Conservation (phyloP, 2,113 vertebrate species). For the Ailuropoda melanoleuca region DNA sequence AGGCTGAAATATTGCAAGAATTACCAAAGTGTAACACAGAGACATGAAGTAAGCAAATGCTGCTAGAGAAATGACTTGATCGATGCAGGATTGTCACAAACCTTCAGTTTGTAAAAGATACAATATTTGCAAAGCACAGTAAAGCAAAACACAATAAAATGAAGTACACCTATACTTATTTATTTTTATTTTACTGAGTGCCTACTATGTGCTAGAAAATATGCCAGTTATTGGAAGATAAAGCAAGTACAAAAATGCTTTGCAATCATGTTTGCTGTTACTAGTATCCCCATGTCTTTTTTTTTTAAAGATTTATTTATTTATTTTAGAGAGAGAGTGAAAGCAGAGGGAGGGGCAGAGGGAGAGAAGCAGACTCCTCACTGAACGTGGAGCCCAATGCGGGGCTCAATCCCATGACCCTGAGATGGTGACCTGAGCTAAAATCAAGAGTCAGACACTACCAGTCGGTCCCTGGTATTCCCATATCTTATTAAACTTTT, state of each 20-base stretch:
- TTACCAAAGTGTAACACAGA: background rate
- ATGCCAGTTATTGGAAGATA: slow-evolving; percentile 17
- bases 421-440: background rate
- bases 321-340: background rate
- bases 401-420: background rate
- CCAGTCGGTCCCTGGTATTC: background rate
- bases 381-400: background rate
- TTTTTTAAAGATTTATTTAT: background rate
- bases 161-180: background rate
- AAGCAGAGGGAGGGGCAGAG: too few relatives aligned
- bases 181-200: background rate
- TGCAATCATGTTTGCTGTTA: background rate
- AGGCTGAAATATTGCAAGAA: background rate
- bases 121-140: background rate
- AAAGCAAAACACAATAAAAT: background rate
- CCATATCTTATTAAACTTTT: background rate
- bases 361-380: background rate
- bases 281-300: background rate
- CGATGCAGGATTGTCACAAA: background rate
- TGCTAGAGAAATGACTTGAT: background rate
- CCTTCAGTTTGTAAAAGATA: background rate
- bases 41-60: background rate
- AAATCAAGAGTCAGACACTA: background rate
- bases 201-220: background rate
- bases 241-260: background rate